These are phyloP conservation scores for Hemichromis elongatus DNA, from an alignment of 2,113 vertebrate genomes.

Conservation along the genomic window DNA sequence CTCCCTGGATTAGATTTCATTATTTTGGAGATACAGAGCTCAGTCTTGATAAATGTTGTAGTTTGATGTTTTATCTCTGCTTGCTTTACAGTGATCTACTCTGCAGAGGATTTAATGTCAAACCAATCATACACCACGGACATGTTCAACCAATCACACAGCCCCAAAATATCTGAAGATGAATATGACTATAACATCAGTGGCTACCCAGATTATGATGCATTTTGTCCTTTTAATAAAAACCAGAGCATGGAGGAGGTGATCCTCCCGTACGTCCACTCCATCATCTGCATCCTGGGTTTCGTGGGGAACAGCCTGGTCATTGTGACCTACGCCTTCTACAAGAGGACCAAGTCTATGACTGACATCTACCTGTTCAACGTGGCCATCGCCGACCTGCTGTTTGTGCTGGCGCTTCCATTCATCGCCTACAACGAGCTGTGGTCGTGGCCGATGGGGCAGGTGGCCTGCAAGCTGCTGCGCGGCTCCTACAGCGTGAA, in stretches of 20 bases:
- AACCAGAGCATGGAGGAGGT: not conserved
- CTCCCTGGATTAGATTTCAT: not conserved
- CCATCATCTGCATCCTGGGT: constrained; percentile 79
- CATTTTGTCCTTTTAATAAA: not conserved
- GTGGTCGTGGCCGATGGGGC: constrained; percentile 75
- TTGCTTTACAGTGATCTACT: not conserved
- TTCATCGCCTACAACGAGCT: constrained; percentile 80
- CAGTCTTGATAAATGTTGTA: not conserved
- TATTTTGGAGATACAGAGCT: not conserved
- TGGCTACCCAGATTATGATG: not conserved
- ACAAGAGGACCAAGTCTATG: constrained; percentile 84
- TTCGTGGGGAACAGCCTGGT: constrained; percentile 86
- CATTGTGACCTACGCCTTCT: constrained; percentile 81
- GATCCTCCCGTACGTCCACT: constrained; percentile 71
- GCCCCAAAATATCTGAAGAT: fast-evolving
- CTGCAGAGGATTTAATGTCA: fast-evolving
- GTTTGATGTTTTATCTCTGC: not conserved
- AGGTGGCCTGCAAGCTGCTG: constrained; percentile 79
- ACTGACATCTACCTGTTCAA: constrained; percentile 89
- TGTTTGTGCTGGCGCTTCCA: constrained; percentile 83
- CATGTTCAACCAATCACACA: not conserved
- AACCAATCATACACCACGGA: too few relatives aligned
- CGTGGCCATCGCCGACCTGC: constrained; percentile 85
- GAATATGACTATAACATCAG: not conserved
- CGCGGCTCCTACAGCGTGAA: constrained; percentile 84